A percentile compares a stretch with the other conserved stretches of the same genome.
phyloP scores from a whole-genome alignment of 2,113 vertebrate species.

The Hypomesus transpacificus region DNA sequence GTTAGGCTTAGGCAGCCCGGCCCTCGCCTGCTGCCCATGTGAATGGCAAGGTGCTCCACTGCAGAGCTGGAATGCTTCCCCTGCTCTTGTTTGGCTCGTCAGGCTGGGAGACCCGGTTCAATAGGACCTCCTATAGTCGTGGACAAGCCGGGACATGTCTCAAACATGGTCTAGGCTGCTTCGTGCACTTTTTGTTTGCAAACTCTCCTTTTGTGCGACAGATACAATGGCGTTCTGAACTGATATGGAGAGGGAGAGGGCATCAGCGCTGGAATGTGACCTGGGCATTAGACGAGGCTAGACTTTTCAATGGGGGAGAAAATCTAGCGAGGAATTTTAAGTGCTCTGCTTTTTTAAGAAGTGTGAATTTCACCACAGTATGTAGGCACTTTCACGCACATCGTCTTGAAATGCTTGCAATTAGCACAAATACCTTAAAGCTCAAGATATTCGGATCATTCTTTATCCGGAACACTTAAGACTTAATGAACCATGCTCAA shows the following conservation, averaged over 20 bases:
- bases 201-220: slow-evolving; percentile 5
- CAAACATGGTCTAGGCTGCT: slow-evolving; percentile 15
- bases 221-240: slow-evolving; percentile 3
- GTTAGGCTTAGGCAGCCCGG: slow-evolving; percentile 40
- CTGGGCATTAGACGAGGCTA: slow-evolving; percentile 6
- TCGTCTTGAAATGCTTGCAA: slow-evolving; percentile 13
- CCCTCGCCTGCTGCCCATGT: slow-evolving; percentile 44
- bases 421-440: not conserved
- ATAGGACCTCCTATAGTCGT: slow-evolving; percentile 28
- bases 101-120: slow-evolving; percentile 38
- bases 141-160: slow-evolving; percentile 50
- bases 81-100: slow-evolving; percentile 41
- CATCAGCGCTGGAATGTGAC: slow-evolving; percentile 26
- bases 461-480: slow-evolving; percentile 14
- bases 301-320: slow-evolving; percentile 31
- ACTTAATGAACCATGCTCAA: not conserved
- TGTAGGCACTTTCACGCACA: not conserved
- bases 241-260: slow-evolving; percentile 3
- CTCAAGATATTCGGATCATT: not conserved
- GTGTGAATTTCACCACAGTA: slow-evolving; percentile 12
- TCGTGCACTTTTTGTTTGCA: slow-evolving; percentile 15
- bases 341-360: slow-evolving; percentile 4
- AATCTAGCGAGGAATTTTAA: slow-evolving; percentile 39
- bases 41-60: slow-evolving; percentile 53
- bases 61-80: slow-evolving; percentile 68